Percentiles rank a stretch among this genome's conserved stretches.
Conservation (phyloP, 1,140 invertebrate species). For the Augochlora pura region DNA sequence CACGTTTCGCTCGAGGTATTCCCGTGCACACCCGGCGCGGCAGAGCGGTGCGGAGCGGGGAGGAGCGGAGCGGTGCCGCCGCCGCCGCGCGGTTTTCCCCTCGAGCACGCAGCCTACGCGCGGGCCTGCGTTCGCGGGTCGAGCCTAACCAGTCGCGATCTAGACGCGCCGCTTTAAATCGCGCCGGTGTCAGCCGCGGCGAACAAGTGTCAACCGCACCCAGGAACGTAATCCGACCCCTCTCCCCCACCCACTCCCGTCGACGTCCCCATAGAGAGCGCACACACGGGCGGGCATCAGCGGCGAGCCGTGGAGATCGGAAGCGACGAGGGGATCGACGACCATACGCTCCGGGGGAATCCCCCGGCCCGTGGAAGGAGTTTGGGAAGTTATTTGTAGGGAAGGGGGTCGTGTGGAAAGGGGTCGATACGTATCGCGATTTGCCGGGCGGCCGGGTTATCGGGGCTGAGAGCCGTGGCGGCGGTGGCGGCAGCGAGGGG, state of each 20-base stretch:
- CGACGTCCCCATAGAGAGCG: not conserved
- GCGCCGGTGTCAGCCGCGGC: slow-evolving; percentile 20
- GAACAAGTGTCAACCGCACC: slow-evolving; percentile 47
- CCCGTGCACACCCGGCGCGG: not conserved
- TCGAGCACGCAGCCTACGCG: too few species aligned
- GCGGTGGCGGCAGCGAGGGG: not conserved
- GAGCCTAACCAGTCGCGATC: not conserved
- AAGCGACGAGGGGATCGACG: slow-evolving; percentile 25
- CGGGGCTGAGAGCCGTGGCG: slow-evolving; percentile 32
- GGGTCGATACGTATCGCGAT: slow-evolving; percentile 73
- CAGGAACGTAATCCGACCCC: slow-evolving; percentile 44
- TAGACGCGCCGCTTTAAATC: slow-evolving; percentile 44
- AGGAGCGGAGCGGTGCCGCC: too few species aligned
- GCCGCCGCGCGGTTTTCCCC: too few species aligned
- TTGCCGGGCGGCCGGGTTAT: slow-evolving; percentile 69
- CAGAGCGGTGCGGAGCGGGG: not conserved
- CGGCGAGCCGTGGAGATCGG: slow-evolving; percentile 15
- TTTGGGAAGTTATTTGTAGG: slow-evolving; percentile 69
- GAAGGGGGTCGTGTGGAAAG: slow-evolving; percentile 60
- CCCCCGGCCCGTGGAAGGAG: slow-evolving; percentile 54
- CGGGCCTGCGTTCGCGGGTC: too few species aligned
- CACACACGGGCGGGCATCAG: slow-evolving; percentile 12
- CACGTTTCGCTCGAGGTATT: not conserved
- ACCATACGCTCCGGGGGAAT: slow-evolving; percentile 31
- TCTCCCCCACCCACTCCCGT: not conserved